phyloP scores from a whole-genome alignment of 2,888 invertebrate genomes.

The Nesidiocoris tenuis region DNA sequence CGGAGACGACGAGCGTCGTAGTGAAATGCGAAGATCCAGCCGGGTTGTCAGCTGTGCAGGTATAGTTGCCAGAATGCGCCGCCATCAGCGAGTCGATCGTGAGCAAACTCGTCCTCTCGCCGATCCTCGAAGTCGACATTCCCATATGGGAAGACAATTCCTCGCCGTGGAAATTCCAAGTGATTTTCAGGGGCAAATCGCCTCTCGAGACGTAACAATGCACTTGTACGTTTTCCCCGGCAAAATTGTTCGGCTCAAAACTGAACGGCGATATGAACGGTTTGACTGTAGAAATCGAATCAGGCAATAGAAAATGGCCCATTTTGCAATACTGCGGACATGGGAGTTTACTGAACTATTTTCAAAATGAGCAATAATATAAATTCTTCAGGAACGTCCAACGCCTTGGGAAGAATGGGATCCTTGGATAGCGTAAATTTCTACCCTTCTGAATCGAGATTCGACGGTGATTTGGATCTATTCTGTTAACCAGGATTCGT shows the following conservation, averaged over 20 bases:
- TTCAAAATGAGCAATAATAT: too few relatives aligned
- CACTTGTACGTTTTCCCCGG: slow-evolving; percentile 62
- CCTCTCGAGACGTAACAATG: slow-evolving; percentile 59
- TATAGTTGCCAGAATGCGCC: slow-evolving; percentile 65
- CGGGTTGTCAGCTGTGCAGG: slow-evolving; percentile 64
- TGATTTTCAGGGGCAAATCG: slow-evolving; percentile 53
- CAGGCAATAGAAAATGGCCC: slow-evolving; percentile 1
- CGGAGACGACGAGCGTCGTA: slow-evolving; percentile 59
- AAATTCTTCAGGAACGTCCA: too few relatives aligned
- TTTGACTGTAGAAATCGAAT: slow-evolving; percentile 60
- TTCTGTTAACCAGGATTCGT: too few relatives aligned
- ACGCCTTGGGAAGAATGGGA: too few relatives aligned
- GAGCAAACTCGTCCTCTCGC: slow-evolving; percentile 65
- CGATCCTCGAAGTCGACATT: slow-evolving; percentile 62
- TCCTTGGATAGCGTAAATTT: too few relatives aligned
- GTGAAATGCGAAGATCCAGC: slow-evolving; percentile 60
- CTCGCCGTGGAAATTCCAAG: slow-evolving; percentile 61
- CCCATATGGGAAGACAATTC: slow-evolving; percentile 53
- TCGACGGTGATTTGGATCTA: too few relatives aligned
- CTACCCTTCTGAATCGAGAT: too few relatives aligned
- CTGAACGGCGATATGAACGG: slow-evolving; percentile 77
- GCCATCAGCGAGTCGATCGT: slow-evolving; percentile 65
- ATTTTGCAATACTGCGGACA: too few relatives aligned
- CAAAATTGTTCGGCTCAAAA: slow-evolving; percentile 67
- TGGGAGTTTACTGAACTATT: too few relatives aligned